phyloP scores from a whole-genome alignment of 2,113 vertebrate species.

The Mormyrus iriodes region DNA sequence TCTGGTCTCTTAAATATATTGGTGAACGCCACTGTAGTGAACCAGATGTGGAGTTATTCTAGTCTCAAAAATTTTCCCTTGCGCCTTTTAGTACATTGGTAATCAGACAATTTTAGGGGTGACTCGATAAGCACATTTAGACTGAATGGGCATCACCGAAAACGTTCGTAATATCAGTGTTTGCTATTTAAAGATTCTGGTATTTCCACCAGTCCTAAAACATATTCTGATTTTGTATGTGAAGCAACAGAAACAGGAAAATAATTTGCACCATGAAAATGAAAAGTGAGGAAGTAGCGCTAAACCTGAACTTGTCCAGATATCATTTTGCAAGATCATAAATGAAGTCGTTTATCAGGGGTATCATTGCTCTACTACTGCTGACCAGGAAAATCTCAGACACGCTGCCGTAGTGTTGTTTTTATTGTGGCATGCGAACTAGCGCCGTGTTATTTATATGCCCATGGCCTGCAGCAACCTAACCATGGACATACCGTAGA shows the following conservation, averaged over 20 bases:
- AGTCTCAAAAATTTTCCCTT: neutral
- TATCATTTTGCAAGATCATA: neutral
- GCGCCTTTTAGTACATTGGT: neutral
- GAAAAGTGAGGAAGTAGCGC: neutral
- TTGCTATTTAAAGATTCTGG: neutral
- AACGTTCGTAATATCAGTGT: neutral
- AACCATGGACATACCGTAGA: conserved; percentile 11
- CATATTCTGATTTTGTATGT: neutral
- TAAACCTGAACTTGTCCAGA: neutral
- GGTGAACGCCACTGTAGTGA: neutral
- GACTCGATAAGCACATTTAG: neutral
- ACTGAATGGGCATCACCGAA: neutral
- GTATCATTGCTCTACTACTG: neutral
- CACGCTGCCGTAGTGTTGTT: neutral
- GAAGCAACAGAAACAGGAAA: neutral
- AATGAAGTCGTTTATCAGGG: neutral
- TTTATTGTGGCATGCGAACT: neutral
- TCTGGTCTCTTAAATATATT: neutral
- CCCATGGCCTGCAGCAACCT: neutral
- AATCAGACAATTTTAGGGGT: neutral
- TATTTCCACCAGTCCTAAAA: neutral
- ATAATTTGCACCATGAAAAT: neutral
- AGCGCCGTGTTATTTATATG: conserved; percentile 21
- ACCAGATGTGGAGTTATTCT: neutral
- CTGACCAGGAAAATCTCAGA: neutral